Percentiles rank a stretch among this genome's conserved stretches.
Conservation (phyloP, 2,888 invertebrate species). For the Agrotis segetum region DNA sequence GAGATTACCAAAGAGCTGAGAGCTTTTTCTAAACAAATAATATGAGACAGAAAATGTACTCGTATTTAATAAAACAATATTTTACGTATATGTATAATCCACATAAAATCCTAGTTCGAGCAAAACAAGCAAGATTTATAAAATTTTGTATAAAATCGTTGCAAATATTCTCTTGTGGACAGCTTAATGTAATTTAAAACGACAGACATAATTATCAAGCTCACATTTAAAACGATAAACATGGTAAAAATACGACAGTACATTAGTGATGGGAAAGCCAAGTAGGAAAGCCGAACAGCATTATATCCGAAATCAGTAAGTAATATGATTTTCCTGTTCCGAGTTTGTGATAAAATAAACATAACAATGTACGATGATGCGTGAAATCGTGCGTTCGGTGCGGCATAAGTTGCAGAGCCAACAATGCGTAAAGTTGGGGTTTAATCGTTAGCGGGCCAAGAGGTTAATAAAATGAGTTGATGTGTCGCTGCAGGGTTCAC, state of each 20-base stretch:
- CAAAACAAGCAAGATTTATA: too few relatives aligned
- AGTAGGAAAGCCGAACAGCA: slow-evolving; percentile 11
- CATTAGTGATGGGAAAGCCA: slow-evolving; percentile 13
- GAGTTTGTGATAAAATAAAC: slow-evolving; percentile 66
- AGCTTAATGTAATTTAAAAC: slow-evolving; percentile 10
- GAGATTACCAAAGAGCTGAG: neutral
- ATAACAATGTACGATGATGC: slow-evolving; percentile 65
- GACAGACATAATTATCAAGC: neutral
- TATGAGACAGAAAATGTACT: neutral
- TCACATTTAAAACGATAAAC: slow-evolving; percentile 7
- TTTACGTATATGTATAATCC: neutral
- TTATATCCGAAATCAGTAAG: slow-evolving; percentile 49
- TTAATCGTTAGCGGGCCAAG: slow-evolving; percentile 54
- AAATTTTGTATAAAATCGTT: neutral
- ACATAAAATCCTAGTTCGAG: neutral
- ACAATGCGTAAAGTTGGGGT: slow-evolving; percentile 68
- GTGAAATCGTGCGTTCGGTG: slow-evolving; percentile 59
- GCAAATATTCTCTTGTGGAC: neutral
- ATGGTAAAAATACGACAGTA: neutral
- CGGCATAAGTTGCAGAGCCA: slow-evolving; percentile 58
- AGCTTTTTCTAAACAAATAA: neutral
- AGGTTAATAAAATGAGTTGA: slow-evolving; percentile 51
- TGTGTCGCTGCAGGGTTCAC: slow-evolving; percentile 26
- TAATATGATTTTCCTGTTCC: slow-evolving; percentile 61
- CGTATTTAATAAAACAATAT: neutral